These are phyloP conservation scores for Ailuropoda melanoleuca DNA, from an alignment of 2,113 vertebrate species.

Conservation along the genomic window DNA sequence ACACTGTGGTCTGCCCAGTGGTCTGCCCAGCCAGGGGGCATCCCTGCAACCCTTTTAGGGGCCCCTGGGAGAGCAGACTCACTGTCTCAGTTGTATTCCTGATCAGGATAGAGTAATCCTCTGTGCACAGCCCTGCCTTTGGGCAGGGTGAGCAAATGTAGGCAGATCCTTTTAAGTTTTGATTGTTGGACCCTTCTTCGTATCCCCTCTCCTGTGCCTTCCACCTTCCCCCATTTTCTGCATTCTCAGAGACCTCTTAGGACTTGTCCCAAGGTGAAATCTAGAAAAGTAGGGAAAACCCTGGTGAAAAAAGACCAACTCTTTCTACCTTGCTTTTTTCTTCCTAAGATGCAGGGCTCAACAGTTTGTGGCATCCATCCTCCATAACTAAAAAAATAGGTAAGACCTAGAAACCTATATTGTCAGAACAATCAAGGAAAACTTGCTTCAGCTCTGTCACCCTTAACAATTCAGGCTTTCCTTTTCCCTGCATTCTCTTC, in stretches of 20 bases:
- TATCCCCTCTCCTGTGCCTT: not conserved
- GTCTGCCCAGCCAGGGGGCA: not conserved
- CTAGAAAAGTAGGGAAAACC: not conserved
- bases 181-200: not conserved
- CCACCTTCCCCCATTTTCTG: not conserved
- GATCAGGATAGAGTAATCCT: not conserved
- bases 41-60: too few species aligned
- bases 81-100: not conserved
- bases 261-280: not conserved
- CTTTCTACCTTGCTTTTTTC: not conserved
- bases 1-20: not conserved
- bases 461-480: not conserved
- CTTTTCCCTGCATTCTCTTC: not conserved
- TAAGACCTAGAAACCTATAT: not conserved
- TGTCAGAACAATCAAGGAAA: not conserved
- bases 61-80: not conserved
- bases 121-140: not conserved
- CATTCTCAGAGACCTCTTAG: not conserved
- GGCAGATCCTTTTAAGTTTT: not conserved
- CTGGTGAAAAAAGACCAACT: not conserved
- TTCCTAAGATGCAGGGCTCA: not conserved
- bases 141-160: not conserved
- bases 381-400: not conserved
- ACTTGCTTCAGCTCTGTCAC: not conserved
- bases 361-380: not conserved